Conservation (phyloP, 2,888 invertebrate genomes). For the Pyrrhia umbra region DNA sequence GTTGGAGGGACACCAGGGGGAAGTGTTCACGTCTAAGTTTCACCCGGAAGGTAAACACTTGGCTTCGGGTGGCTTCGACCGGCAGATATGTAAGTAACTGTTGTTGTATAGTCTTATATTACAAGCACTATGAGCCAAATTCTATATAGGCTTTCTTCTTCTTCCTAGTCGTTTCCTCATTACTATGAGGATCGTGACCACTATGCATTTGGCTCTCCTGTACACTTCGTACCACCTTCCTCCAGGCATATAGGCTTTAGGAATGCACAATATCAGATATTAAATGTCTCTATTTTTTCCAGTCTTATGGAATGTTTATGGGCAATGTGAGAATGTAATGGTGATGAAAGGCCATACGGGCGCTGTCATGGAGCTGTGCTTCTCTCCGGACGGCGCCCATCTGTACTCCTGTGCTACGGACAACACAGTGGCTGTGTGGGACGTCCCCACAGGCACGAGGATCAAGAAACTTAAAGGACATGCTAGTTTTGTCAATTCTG, state of each 20-base stretch:
- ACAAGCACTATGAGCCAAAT: too few species aligned
- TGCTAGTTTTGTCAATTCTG: constrained; percentile 93
- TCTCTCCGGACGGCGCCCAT: constrained; percentile 95
- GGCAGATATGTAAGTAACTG: constrained; percentile 95
- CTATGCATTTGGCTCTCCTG: too few species aligned
- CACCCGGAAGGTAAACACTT: constrained; percentile 99
- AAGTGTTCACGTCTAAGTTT: constrained; percentile 97
- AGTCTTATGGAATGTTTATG: constrained; percentile 99
- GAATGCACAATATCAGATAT: too few species aligned
- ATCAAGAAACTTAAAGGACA: constrained; percentile 97
- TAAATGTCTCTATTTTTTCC: constrained; percentile 64
- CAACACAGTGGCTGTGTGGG: constrained; percentile 98
- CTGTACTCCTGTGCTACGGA: constrained; percentile 98
- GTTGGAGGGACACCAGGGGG: constrained; percentile 98
- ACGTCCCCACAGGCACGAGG: constrained; percentile 96
- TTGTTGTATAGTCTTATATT: background rate
- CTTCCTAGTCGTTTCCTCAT: too few species aligned
- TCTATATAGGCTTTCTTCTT: too few species aligned
- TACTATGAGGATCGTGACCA: too few species aligned
- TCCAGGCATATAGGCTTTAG: too few species aligned
- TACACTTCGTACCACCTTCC: too few species aligned
- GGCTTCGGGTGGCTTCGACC: constrained; percentile 98
- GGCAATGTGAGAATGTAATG: constrained; percentile 99
- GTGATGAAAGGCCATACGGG: constrained; percentile 98
- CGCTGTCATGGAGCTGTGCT: constrained; percentile 97